These are phyloP conservation scores for Gymnosoma rotundatum DNA, from an alignment of 2,888 invertebrate genomes.

Conservation along the genomic window DNA sequence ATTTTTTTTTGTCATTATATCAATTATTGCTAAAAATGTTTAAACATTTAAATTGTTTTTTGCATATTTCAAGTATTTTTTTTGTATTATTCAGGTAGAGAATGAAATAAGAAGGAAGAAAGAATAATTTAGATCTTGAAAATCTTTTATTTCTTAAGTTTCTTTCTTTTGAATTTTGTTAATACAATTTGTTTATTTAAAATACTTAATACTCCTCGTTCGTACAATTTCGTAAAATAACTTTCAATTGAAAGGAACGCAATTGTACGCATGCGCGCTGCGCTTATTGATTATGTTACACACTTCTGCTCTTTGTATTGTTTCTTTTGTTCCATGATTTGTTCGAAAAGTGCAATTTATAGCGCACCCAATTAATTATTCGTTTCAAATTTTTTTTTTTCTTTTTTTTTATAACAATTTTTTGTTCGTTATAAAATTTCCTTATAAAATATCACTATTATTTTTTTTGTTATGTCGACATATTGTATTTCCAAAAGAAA, in stretches of 20 bases:
- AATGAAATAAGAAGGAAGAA: constrained; percentile 6
- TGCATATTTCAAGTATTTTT: background rate
- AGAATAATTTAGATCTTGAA: constrained; percentile 43
- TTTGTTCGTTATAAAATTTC: constrained; percentile 2
- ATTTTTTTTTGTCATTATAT: constrained; percentile 34
- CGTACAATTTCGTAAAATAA: constrained; percentile 22
- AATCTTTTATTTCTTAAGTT: constrained; percentile 57
- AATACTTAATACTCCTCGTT: constrained; percentile 18
- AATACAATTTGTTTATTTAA: constrained; percentile 35
- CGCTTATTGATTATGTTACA: constrained; percentile 41
- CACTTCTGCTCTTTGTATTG: constrained; percentile 62
- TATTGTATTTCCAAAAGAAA: constrained; percentile 55
- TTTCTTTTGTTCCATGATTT: constrained; percentile 8
- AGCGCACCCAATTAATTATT: constrained; percentile 61
- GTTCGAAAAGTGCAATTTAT: constrained; percentile 64
- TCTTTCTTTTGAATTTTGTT: constrained; percentile 44
- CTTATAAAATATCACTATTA: constrained; percentile 17
- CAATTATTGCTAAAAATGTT: constrained; percentile 25
- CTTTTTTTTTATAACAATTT: background rate
- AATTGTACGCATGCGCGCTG: constrained; percentile 51
- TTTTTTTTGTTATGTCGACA: background rate
- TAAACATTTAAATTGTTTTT: constrained; percentile 2
- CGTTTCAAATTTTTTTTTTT: constrained; percentile 34
- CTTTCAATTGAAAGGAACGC: background rate
- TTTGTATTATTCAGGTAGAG: constrained; percentile 40